Conservation (phyloP, 2,888 invertebrate genomes). For the Ditylenchus weischeri region DNA sequence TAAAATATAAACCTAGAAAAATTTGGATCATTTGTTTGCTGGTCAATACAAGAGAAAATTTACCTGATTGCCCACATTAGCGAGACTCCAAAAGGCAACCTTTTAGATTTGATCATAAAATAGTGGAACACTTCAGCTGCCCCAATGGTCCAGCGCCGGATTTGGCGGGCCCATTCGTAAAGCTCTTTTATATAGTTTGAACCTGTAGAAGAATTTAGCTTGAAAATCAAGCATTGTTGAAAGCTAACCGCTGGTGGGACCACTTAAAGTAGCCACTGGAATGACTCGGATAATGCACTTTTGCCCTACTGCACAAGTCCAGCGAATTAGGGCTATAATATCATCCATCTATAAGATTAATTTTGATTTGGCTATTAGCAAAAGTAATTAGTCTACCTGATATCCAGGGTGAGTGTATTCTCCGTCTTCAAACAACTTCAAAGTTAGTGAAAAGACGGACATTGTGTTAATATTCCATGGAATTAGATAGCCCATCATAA, state of each 20-base stretch:
- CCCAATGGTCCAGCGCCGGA: constrained; percentile 53
- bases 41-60: not conserved
- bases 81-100: constrained; percentile 42
- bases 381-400: constrained; percentile 28
- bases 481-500: constrained; percentile 53
- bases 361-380: constrained; percentile 3
- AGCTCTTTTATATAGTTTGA: constrained; percentile 45
- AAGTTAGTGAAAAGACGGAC: constrained; percentile 49
- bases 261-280: constrained; percentile 49
- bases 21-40: not conserved
- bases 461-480: constrained; percentile 55
- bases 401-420: constrained; percentile 50
- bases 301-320: constrained; percentile 48
- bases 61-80: constrained; percentile 39
- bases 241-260: constrained; percentile 40
- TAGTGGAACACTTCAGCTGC: constrained; percentile 56
- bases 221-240: not conserved
- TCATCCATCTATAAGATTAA: constrained; percentile 45
- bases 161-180: constrained; percentile 54
- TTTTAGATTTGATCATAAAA: constrained; percentile 50
- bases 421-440: constrained; percentile 47
- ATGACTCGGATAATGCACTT: constrained; percentile 47
- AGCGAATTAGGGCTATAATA: constrained; percentile 50
- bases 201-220: constrained; percentile 18
- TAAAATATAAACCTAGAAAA: constrained; percentile 48